These are phyloP conservation scores for Enteromius unitaeniatus DNA, from an alignment of 2,797 vertebrate species.

Conservation along the genomic window DNA sequence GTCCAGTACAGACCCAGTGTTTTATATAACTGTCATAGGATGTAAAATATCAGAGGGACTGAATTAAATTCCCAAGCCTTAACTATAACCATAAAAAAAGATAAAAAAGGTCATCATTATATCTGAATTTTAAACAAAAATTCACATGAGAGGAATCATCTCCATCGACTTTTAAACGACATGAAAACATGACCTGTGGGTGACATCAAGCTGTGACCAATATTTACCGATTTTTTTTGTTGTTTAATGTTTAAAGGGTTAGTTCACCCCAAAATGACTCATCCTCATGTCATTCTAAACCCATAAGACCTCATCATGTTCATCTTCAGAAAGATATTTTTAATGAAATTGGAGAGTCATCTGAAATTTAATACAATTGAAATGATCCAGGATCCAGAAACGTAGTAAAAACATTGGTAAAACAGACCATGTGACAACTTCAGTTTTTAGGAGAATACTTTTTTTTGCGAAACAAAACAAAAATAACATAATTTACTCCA, in stretches of 20 bases:
- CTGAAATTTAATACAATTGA: too few relatives aligned
- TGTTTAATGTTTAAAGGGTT: background rate
- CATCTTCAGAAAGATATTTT: too few relatives aligned
- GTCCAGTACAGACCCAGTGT: background rate
- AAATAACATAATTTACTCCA: too few relatives aligned
- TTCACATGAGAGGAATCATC: background rate
- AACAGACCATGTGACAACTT: too few relatives aligned
- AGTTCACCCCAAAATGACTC: too few relatives aligned
- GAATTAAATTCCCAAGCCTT: background rate
- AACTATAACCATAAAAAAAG: background rate
- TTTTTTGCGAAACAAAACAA: too few relatives aligned
- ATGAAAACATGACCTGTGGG: background rate
- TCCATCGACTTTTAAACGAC: background rate
- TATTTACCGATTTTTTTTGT: background rate
- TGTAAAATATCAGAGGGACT: conserved; percentile 18
- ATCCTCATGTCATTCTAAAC: too few relatives aligned
- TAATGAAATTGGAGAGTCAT: too few relatives aligned
- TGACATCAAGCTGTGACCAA: background rate
- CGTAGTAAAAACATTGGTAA: too few relatives aligned
- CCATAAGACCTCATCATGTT: too few relatives aligned
- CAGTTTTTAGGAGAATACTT: too few relatives aligned
- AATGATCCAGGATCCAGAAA: too few relatives aligned
- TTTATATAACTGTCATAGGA: conserved; percentile 32
- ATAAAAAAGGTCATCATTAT: background rate
- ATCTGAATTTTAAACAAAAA: background rate